Evolutionary conservation across 2,888 invertebrate genomes (phyloP), one percentile per base, ranked within the genome.

Genomic region (Synergus laeviventris): DNA sequence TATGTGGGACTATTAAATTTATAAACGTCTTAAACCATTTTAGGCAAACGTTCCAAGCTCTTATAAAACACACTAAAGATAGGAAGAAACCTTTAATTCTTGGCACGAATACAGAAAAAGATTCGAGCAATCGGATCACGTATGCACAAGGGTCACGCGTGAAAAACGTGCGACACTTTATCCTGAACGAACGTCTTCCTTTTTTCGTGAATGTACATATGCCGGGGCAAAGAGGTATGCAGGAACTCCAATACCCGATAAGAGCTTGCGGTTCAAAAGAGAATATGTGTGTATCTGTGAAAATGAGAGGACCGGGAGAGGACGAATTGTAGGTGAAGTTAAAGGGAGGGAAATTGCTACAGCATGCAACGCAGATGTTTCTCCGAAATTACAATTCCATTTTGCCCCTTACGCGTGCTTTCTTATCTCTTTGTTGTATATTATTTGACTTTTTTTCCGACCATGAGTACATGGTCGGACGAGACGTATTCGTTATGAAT

Each of bases 351-450:
- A 14, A 59, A 74, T 74, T 76, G 61, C 36, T 60, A 59, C 74
- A 76, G 76, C 76, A 14, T 59, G 74, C 73, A 59, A 78, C 77
- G 80, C 82, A 81, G 82, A 83, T 84, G 82, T 79, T 75, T 79
- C 76, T 78, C 59, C 79, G 78, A 79, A 85, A 82, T 84, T 83
- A 80, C 83, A 81, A 84, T 83, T 84, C 83, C 82, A 82, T 81
- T 82, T 81, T 49, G n/a, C 49, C 45, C 16, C 66, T 31, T 21
- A 24, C 45, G 45, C 31, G 45, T 54, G n/a, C 70, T 36, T 70
- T 9, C 70, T 54, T 31, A 54, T 54, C 70, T 49, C 45, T 70
- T 16, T 24, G n/a, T 45, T 31, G 31, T 18, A 31, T 49, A 31
- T 16, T n/a, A 45, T 70, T 45, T 49, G 31, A 31, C 66, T 38